Evolutionary conservation across 1,140 invertebrate genomes (phyloP), one percentile per base, ranked within the genome.

Genomic region (Danaus melanippus): DNA sequence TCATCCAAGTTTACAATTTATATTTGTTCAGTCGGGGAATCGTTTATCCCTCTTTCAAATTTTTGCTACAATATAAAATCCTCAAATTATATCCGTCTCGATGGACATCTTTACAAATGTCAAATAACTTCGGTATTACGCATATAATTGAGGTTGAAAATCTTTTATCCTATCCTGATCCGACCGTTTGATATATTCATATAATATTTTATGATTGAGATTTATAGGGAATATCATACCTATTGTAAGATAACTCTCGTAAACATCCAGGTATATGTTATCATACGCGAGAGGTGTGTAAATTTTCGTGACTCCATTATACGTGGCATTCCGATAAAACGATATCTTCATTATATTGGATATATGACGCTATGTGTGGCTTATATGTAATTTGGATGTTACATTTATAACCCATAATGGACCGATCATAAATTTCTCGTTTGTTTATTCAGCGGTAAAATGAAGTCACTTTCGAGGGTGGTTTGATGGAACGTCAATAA

Each of bases 371-470:
- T 44, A 43, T 12, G n/a, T 32, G 21, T 40, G 39, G 10, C 32
- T 5, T 12, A 44, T 43, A 10, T 9, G 0, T 21, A 51, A n/a
- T 10, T 9, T 42, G 12, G 2, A 42, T 50, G 8, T 51, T 44
- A 43, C 42, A 51, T 51, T 51, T 32, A 32, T 32, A 32, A 32
- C 21, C 21, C 2, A 32, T 32, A 32, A 32, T 32, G 21, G 21
- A 32, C 21, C 21, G 21, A 32, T 32, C 21, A 32, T 32, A 49
- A 46, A 53, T 32, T 46, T 43, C 21, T 41, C 12, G 40, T 55
- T 65, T 73, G 66, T 69, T 71, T 65, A 60, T 54, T 39, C 42
- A 55, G 60, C 57, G 53, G 64, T 72, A 69, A 75, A 75, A 64
- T 42, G 47, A 52, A 52, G 53, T 68, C 66, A 61, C 57, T 54